Evolutionary conservation across 2,113 vertebrate species (phyloP), one percentile per base, ranked within the genome.

Genomic region (Prinia subflava): DNA sequence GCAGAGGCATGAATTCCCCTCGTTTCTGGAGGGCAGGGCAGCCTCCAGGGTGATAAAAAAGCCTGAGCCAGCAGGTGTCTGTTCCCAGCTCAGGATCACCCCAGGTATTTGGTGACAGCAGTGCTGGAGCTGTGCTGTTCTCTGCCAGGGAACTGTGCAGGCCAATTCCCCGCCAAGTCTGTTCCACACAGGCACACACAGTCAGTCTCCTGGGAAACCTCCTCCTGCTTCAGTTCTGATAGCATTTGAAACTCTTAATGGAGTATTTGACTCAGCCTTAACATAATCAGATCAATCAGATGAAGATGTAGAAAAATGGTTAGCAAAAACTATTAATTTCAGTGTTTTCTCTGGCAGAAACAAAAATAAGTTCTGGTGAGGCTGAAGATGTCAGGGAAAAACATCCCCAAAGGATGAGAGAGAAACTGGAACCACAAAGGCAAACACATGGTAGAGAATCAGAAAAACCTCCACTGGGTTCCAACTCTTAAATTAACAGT

Each of bases 381-480:
- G 56, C 16, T 33, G 56, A 95, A 70, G 12, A 83, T 52, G 50
- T 78, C 79, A 93, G 46, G 41, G 57, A 85, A 95, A 91, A 85
- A 69, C 25, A 79, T 53, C 57, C 62, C 57, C 69, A 71, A 88
- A 91, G 56, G 69, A 94, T 41, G 41, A 87, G 53, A 89, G 27
- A 56, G 53, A 63, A 92, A 92, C 42, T 87, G 41, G 41, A 95
- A 67, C 85, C 57, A 91, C n/a, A 85, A 91, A 94, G 57, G 37
- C 78, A 94, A 85, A 88, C 82, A 93, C 78, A 90, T 79, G 53
- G 75, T n/a, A 85, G 71, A 85, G 59, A 93, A 86, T 37, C 65
- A 87, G 52, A 92, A 94, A 95, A 94, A 79, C 42, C 83, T 89
- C 53, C 2, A 6, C 5, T 82, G 77, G 52, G 28, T 81, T 94